These are phyloP conservation scores for Seriola aureovittata DNA, from an alignment of 2,113 vertebrate species.

Conservation along the genomic window DNA sequence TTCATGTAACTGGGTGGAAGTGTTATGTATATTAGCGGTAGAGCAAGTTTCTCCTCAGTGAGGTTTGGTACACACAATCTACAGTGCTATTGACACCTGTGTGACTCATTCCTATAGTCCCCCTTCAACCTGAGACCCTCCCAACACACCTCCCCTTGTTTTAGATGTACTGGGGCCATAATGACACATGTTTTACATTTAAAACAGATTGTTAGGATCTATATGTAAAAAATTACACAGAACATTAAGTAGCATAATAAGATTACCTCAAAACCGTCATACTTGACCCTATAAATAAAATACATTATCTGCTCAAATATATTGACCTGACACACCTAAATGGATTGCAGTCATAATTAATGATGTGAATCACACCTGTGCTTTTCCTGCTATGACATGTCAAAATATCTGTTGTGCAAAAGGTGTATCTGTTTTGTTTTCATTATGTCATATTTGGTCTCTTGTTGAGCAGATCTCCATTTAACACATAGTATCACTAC, in stretches of 20 bases:
- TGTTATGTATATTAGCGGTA: background rate
- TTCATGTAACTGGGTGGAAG: background rate
- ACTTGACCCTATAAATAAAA: background rate
- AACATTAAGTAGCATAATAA: background rate
- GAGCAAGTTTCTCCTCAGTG: background rate
- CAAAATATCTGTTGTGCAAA: background rate
- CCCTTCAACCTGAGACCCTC: background rate
- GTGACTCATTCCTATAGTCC: background rate
- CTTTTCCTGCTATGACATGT: background rate
- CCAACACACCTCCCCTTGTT: background rate
- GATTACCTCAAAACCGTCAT: background rate
- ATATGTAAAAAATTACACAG: background rate
- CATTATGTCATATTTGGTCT: background rate
- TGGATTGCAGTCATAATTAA: background rate
- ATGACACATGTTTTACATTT: background rate
- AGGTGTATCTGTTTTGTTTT: background rate
- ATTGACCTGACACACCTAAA: background rate
- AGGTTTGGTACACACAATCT: no score
- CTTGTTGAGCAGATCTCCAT: background rate
- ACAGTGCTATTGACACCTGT: background rate
- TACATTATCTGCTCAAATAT: background rate
- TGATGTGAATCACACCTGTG: background rate
- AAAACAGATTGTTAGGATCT: background rate
- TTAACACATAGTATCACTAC: background rate
- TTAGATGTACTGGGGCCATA: rapidly evolving